Base-by-base conservation (phyloP, 2,113 vertebrate genomes). In the Pachyramphus minor region DNA sequence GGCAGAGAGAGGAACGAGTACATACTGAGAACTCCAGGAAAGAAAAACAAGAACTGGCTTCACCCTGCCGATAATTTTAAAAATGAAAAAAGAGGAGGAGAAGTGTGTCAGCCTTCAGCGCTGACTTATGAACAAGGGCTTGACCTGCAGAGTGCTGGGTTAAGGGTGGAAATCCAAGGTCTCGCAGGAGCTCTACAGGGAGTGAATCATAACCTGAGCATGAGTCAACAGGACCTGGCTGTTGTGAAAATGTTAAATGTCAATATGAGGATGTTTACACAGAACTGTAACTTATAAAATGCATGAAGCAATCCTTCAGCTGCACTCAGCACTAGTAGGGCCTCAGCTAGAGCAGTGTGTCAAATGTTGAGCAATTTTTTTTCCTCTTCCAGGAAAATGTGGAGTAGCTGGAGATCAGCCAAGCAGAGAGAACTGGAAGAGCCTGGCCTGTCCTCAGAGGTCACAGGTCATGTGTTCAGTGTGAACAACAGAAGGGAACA, bases 151-250 rank as follows among this genome's bases (percentile, higher is more conserved):
- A 33, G 19, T 55, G 55, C 71, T 76, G 62, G 67, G 49, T 42
- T 20, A 56, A 77, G 59, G 50, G 55, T 91, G 50, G 39, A 35
- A 35, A 73, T 76, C 58, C 31, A 49, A 8, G 62, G 67, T 89
- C 84, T 79, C 4, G 0, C 47, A 81, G 82, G 66, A 53, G 49
- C 59, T 79, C 62, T 90, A 63, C 67, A 64, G 58, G 59, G 92
- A 76, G 49, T 77, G 82, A 92, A 83, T 93, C 84, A 90, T 85
- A 91, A 66, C 67, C 55, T 33, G 30, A 87, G 42, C 64, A 15
- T 59, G 69, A 90, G 66, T 90, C 82, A 95, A 66, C 79, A 88
- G 62, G 74, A 94, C 53, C 66, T 84, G 90, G 64, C 72, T 77
- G 63, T 25, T 84, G 68, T 80, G 72, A 77, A 76, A 88, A 95